These are phyloP conservation scores for Dione juno DNA, from an alignment of 2,888 invertebrate genomes.

Conservation along the genomic window DNA sequence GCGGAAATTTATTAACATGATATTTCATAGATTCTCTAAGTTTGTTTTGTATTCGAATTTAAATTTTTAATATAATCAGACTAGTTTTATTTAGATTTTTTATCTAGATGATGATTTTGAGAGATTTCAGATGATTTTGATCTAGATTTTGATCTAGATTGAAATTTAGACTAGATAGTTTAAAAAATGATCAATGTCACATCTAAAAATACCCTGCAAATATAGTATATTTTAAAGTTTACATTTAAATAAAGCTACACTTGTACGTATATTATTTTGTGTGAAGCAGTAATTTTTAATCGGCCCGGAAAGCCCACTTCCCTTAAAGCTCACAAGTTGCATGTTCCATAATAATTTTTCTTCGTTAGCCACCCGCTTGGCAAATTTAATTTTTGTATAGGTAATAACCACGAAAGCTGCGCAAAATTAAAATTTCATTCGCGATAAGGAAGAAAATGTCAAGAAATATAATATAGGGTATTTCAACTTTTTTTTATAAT, in stretches of 20 bases:
- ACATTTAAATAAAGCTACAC: neutral
- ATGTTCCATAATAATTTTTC: constrained; percentile 66
- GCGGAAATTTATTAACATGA: neutral
- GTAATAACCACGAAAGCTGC: constrained; percentile 47
- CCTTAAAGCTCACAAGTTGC: constrained; percentile 51
- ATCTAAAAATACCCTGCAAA: neutral
- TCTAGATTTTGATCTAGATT: no score
- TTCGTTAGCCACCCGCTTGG: constrained; percentile 61
- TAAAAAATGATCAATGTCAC: neutral
- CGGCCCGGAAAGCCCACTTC: constrained; percentile 42
- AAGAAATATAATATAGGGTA: constrained; percentile 1
- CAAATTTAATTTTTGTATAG: constrained; percentile 67
- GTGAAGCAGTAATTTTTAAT: constrained; percentile 38
- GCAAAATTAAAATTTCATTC: constrained; percentile 39
- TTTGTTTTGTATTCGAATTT: neutral
- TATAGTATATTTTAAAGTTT: neutral
- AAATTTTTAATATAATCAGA: no score
- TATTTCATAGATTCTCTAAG: neutral
- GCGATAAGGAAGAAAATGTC: constrained; percentile 14
- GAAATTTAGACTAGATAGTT: no score
- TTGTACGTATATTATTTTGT: constrained; percentile 13
- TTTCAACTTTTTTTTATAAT: neutral
- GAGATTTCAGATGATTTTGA: no score
- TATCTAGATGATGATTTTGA: no score
- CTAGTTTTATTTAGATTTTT: no score